Conservation (phyloP, 2,888 invertebrate genomes). For the Listrodromus nycthemerus region DNA sequence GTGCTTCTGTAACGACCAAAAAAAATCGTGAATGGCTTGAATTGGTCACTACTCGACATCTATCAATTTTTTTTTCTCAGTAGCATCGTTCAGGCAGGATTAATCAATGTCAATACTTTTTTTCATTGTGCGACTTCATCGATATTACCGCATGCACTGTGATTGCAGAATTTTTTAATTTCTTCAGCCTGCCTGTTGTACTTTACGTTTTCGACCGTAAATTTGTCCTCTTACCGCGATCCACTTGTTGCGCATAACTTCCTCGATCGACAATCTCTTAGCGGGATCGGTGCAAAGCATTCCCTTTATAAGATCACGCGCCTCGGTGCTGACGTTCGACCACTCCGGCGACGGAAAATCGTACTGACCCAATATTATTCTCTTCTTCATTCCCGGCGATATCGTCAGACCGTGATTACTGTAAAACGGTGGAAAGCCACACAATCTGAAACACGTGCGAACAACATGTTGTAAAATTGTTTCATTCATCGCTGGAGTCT, state of each 20-base stretch:
- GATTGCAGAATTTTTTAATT: too few species aligned
- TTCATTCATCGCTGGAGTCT: conserved; percentile 1
- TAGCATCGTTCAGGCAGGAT: background rate
- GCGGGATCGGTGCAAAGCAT: conserved; percentile 98
- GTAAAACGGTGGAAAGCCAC: conserved; percentile 99
- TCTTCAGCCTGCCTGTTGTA: too few species aligned
- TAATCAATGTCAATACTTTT: too few species aligned
- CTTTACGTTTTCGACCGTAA: background rate
- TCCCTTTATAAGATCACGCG: conserved; percentile 97
- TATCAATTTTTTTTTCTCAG: too few species aligned
- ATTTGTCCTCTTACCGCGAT: conserved; percentile 88
- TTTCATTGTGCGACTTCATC: too few species aligned
- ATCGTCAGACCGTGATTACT: conserved; percentile 99
- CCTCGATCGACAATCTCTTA: conserved; percentile 94
- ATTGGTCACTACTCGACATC: background rate
- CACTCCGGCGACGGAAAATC: conserved; percentile 98
- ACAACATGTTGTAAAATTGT: conserved; percentile 7
- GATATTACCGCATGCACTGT: too few species aligned
- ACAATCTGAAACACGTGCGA: conserved; percentile 86
- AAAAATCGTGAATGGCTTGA: background rate
- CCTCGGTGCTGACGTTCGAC: conserved; percentile 96
- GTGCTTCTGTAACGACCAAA: conserved; percentile 86
- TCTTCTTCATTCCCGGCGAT: conserved; percentile 99
- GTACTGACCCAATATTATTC: conserved; percentile 98
- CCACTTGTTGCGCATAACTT: conserved; percentile 95